phyloP scores from a whole-genome alignment of 2,113 vertebrate genomes.

The Hypanus sabinus region DNA sequence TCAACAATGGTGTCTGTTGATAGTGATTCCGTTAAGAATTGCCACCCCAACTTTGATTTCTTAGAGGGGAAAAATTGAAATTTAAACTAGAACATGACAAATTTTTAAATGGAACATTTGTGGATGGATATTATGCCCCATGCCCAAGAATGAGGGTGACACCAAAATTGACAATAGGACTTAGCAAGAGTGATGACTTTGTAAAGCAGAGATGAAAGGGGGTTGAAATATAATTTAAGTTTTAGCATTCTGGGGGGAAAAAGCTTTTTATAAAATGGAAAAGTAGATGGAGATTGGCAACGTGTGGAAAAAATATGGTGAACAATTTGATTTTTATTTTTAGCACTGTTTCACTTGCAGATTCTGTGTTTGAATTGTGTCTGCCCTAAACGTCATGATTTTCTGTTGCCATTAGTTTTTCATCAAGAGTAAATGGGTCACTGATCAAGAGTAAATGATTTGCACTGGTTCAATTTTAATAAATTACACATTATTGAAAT shows the following conservation, averaged over 20 bases:
- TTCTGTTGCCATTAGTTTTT: background rate
- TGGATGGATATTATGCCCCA: background rate
- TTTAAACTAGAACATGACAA: background rate
- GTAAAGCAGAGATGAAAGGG: background rate
- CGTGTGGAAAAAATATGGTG: background rate
- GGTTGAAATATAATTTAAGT: background rate
- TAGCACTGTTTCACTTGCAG: background rate
- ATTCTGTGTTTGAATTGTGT: background rate
- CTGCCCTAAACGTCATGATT: background rate
- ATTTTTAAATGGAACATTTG: background rate
- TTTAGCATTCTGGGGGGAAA: background rate
- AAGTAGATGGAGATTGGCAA: background rate
- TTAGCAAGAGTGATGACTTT: background rate
- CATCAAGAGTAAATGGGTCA: background rate
- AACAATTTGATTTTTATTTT: background rate
- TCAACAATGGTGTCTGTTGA: background rate
- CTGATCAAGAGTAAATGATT: background rate
- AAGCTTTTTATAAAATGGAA: background rate
- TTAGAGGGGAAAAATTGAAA: background rate
- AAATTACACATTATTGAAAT: background rate
- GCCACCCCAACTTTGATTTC: background rate
- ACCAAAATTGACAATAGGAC: background rate
- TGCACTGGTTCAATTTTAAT: background rate
- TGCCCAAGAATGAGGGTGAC: background rate
- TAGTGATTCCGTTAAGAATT: background rate